Conservation (phyloP, 2,113 vertebrate genomes). For the Tachuris rubrigastra region DNA sequence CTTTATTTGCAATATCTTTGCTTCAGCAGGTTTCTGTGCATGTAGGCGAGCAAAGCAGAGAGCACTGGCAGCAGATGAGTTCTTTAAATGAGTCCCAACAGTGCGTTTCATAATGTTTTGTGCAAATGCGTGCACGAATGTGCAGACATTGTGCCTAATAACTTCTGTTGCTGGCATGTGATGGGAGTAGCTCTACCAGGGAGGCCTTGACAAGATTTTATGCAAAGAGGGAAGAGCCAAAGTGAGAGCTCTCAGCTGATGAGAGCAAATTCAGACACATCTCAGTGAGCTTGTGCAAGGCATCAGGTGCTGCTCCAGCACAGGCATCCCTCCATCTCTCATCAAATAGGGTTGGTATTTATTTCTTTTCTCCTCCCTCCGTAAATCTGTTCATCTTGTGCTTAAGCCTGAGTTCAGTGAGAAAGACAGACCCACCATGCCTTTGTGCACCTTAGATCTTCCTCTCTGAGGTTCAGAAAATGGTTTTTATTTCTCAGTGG, state of each 20-base stretch:
- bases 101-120: not conserved
- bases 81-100: not conserved
- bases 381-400: not conserved
- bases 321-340: rapidly evolving
- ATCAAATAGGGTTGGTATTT: not conserved
- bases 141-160: not conserved
- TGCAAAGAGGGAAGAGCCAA: not conserved
- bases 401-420: not conserved
- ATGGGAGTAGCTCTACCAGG: not conserved
- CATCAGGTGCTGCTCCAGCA: not conserved
- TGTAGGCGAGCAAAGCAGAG: not conserved
- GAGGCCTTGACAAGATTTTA: not conserved
- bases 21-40: not conserved
- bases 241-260: not conserved
- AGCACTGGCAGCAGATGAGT: not conserved
- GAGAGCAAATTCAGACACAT: not conserved
- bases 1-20: not conserved
- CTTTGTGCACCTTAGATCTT: not conserved
- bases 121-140: not conserved
- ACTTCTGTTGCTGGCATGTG: not conserved
- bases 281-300: not conserved
- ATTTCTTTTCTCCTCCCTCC: not conserved
- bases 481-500: not conserved
- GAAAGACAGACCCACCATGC: not conserved
- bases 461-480: not conserved